Conservation (phyloP, 2,113 vertebrate species). For the Gambusia holbrooki region DNA sequence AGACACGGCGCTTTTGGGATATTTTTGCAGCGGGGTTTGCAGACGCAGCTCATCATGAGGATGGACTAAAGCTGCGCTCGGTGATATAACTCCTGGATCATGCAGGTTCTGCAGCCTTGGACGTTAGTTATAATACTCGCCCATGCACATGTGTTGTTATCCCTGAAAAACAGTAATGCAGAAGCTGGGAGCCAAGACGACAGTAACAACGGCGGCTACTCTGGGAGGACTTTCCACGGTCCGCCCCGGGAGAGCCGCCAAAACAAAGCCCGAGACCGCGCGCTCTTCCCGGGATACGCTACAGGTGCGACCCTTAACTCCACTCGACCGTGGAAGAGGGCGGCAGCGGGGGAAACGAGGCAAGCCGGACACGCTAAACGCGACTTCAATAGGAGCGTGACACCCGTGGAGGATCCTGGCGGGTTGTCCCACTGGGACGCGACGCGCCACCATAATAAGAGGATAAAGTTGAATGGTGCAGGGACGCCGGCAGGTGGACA, state of each 20-base stretch:
- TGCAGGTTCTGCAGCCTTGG: constrained; percentile 72
- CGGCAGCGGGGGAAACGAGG: constrained; percentile 34
- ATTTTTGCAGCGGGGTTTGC: not conserved
- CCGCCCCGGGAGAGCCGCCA: constrained; percentile 52
- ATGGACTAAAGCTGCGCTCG: not conserved
- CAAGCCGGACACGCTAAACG: constrained; percentile 58
- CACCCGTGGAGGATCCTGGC: constrained; percentile 53
- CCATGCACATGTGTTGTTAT: constrained; percentile 57
- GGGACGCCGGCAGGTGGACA: constrained; percentile 75
- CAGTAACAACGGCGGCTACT: constrained; percentile 23
- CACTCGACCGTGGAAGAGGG: constrained; percentile 54
- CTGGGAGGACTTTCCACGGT: constrained; percentile 49
- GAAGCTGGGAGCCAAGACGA: constrained; percentile 55
- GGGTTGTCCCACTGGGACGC: constrained; percentile 60
- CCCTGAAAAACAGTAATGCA: constrained; percentile 47
- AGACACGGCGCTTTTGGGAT: not conserved
- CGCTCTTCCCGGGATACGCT: constrained; percentile 51
- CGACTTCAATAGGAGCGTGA: constrained; percentile 59
- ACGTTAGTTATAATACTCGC: constrained; percentile 67
- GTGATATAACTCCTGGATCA: constrained; percentile 62
- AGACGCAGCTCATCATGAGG: not conserved
- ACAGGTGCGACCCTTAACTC: constrained; percentile 76
- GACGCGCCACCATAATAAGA: constrained; percentile 68
- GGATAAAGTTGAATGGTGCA: constrained; percentile 77
- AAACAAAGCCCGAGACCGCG: constrained; percentile 55